Evolutionary conservation across 2,113 vertebrate genomes (phyloP), one percentile per base, ranked within the genome.

Genomic region (Gorsachius goisagi): DNA sequence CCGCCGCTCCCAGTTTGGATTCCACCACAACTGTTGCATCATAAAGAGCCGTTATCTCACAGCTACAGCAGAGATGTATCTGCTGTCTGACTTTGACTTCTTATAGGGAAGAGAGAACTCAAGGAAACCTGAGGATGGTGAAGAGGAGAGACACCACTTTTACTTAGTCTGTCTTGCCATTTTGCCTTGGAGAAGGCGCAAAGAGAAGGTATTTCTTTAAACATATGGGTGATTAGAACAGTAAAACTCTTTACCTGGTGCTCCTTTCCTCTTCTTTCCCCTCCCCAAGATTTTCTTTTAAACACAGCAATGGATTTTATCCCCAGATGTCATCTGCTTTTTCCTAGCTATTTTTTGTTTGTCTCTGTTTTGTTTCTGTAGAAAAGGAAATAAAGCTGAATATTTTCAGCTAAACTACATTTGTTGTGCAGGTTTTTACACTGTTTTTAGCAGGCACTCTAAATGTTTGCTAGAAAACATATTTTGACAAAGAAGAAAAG

Each of bases 381-480:
- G 39, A 90, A 84, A 68, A 72, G 12, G 19, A 86, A 95, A 84
- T 74, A 91, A 88, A 93, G 39, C 30, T 78, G 60, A 78, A 19
- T n/a, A 75, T 73, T 93, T 91, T 89, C 74, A 76, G 24, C 30
- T 67, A 62, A 92, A 89, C 32, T 90, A 10, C 56, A 53, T 45
- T 85, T 78, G 12, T 41, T 74, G 16, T 67, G 81, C 55, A 64
- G 50, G 63, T 58, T 62, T 95, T 84, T 92, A 47, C 55, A 30
- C 28, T 80, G 55, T 16, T 90, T 86, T 89, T 87, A 78, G 52
- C 17, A 81, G 19, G 58, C 69, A 89, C 64, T 35, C 27, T 90
- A 88, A 92, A 86, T 56, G 41, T 72, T 85, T 89, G 68, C 60
- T 88, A 89, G 58, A 79, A 95, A 94, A 95, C 69, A 32, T 37